Evolutionary conservation across 2,888 invertebrate species (phyloP).

Genomic region (Drosophila anomelani): DNA sequence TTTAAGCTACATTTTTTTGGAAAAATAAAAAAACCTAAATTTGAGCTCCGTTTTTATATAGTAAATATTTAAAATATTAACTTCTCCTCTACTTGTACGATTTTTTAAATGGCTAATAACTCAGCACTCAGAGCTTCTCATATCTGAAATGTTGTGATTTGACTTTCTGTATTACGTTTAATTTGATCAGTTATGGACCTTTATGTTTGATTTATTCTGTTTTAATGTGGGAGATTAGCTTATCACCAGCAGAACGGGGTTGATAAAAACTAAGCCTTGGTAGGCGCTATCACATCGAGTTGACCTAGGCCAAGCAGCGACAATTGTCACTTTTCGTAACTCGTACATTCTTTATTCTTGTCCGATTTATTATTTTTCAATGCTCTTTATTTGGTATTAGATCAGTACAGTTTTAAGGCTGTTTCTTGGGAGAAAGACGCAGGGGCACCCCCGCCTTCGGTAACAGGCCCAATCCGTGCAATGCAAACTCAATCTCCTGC

Average conservation of each 20-base stretch:
- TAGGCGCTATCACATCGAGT: background rate
- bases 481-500: constrained; percentile 80
- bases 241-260: background rate
- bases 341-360: background rate
- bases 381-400: background rate
- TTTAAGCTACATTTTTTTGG: no score
- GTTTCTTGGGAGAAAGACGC: constrained; percentile 63
- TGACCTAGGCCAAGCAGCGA: background rate
- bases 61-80: no score
- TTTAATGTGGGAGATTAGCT: background rate
- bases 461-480: constrained; percentile 72
- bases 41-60: no score
- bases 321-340: background rate
- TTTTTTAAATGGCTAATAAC: background rate
- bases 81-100: no score
- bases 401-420: background rate
- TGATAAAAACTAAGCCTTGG: background rate
- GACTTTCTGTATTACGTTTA: background rate
- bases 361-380: background rate
- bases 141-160: background rate
- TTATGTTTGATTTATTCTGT: background rate
- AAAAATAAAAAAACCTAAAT: no score
- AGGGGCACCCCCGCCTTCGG: constrained; percentile 80
- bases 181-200: background rate
- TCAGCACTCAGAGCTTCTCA: background rate